Percentiles rank a stretch among this genome's conserved stretches.
phyloP scores from a whole-genome alignment of 1,140 invertebrate species.

The Bombus pascuorum region DNA sequence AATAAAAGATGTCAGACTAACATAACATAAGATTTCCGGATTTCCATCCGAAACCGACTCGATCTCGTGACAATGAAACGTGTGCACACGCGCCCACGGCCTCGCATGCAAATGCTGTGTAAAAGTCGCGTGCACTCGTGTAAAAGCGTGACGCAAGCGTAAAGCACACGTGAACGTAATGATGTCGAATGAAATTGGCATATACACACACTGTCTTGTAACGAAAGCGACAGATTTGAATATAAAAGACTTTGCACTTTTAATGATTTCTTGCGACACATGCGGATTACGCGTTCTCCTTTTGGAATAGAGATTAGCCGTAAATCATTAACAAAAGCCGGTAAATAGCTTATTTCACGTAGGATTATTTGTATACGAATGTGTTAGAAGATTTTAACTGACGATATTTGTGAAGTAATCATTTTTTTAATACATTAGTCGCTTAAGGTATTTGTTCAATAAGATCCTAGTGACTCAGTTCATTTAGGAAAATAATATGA shows the following conservation, averaged over 20 bases:
- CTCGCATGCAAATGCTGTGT: background rate
- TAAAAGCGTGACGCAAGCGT: slow-evolving; percentile 7
- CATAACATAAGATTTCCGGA: background rate
- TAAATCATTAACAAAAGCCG: background rate
- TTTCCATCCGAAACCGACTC: background rate
- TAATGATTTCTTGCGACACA: background rate
- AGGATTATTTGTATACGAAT: no score
- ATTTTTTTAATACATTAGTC: accelerated
- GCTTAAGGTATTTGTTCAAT: no score
- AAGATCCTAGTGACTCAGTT: background rate
- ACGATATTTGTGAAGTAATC: background rate
- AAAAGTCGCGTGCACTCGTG: slow-evolving; percentile 24
- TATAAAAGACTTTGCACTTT: background rate
- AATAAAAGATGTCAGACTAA: background rate
- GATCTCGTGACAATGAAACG: background rate
- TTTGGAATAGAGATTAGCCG: background rate
- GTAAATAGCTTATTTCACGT: background rate
- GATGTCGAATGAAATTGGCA: slow-evolving; percentile 8
- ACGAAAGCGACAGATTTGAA: slow-evolving; percentile 1
- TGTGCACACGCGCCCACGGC: slow-evolving; percentile 1
- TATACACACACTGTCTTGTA: background rate
- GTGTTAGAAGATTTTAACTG: no score
- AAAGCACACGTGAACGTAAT: background rate
- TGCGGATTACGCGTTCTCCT: background rate
- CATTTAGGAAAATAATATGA: background rate